These are phyloP conservation scores for Drosophila yakuba DNA, from an alignment of 1,140 invertebrate species.

Conservation along the genomic window DNA sequence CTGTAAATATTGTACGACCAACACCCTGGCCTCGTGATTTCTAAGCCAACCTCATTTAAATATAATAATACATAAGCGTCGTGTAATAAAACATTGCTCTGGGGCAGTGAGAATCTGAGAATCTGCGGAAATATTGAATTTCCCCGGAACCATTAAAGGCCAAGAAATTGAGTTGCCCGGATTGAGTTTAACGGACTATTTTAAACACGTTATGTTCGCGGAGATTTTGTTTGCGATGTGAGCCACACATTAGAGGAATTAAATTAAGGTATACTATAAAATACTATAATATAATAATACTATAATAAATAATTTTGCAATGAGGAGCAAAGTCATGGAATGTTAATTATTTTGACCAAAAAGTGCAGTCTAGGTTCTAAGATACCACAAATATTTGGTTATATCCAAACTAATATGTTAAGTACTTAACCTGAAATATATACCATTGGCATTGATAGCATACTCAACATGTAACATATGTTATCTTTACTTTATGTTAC, in stretches of 20 bases:
- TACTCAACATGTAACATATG: no score
- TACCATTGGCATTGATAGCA: no score
- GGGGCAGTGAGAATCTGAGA: conserved; percentile 29
- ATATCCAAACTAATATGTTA: no score
- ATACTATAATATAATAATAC: no score
- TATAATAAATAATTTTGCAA: no score
- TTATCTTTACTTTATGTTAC: no score
- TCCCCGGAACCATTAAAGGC: conserved; percentile 30
- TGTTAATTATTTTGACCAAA: no score
- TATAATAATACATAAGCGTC: conserved; percentile 71
- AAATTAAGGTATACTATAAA: background rate
- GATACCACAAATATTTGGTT: no score
- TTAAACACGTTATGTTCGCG: conserved; percentile 17
- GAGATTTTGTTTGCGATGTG: background rate
- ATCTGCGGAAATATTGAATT: conserved; percentile 50
- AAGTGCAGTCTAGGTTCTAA: no score
- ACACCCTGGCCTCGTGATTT: conserved; percentile 63
- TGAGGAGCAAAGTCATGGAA: no score
- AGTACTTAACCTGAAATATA: no score
- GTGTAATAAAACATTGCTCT: conserved; percentile 53
- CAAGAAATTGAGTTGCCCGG: conserved; percentile 23
- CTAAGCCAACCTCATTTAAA: conserved; percentile 77
- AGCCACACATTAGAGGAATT: background rate
- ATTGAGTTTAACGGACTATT: conserved; percentile 10
- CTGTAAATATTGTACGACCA: conserved; percentile 63